Evolutionary conservation across 1,140 invertebrate species (phyloP).

Genomic region (Drosophila mayri): DNA sequence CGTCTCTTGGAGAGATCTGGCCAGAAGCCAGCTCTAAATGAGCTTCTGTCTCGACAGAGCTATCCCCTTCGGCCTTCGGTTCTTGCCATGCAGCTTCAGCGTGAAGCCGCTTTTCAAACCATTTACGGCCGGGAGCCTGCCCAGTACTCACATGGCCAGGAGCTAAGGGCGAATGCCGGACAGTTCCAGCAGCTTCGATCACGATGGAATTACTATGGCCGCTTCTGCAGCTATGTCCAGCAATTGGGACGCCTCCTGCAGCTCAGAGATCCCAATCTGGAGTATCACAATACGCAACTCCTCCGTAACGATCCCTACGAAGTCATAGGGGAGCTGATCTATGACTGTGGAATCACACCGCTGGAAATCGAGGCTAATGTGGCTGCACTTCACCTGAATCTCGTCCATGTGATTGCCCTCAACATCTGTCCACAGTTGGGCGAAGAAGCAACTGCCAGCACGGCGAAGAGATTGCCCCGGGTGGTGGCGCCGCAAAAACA

Average conservation of each 20-base stretch:
- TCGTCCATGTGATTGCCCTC: constrained; percentile 87
- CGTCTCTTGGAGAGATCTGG: constrained; percentile 56
- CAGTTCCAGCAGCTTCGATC: constrained; percentile 68
- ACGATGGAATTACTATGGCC: constrained; percentile 81
- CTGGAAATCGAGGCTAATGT: constrained; percentile 86
- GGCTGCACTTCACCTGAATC: constrained; percentile 86
- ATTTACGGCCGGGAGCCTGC: constrained; percentile 46
- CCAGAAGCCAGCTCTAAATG: constrained; percentile 35
- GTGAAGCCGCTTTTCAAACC: constrained; percentile 55
- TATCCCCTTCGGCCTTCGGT: constrained; percentile 62
- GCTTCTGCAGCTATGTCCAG: constrained; percentile 85
- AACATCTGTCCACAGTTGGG: constrained; percentile 87
- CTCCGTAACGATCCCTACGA: constrained; percentile 83
- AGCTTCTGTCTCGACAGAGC: constrained; percentile 55
- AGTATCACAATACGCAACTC: constrained; percentile 84
- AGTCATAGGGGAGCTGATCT: constrained; percentile 87
- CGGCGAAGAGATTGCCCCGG: constrained; percentile 1
- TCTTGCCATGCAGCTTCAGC: constrained; percentile 61
- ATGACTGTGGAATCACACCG: constrained; percentile 86
- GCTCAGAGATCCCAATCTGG: constrained; percentile 82
- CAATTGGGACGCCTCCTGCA: constrained; percentile 84
- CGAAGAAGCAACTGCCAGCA: neutral
- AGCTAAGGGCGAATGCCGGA: constrained; percentile 48
- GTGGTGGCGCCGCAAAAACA: constrained; percentile 50
- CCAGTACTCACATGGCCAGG: constrained; percentile 51